Evolutionary conservation across 2,797 vertebrate genomes (phyloP), one percentile per base, ranked within the genome.

Genomic region (Cuculus canorus): DNA sequence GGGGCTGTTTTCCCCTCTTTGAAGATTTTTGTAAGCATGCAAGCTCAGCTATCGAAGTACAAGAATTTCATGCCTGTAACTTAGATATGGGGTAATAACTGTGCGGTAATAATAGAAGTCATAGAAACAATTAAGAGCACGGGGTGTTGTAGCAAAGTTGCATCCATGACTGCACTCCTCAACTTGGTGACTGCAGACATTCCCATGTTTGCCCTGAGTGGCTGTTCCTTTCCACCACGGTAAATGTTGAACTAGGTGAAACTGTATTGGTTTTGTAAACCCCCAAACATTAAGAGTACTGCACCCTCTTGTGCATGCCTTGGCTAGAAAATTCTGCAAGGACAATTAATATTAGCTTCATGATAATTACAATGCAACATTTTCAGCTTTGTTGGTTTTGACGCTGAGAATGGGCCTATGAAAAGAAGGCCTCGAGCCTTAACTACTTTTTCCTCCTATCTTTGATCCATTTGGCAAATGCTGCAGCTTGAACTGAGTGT

Each of bases 201-300:
- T 57, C 39, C 53, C 35, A 30, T 0, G 0, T 27, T 83, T 32
- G 10, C 43, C 4, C 3, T 19, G 32, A 28, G 6, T 32, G 48
- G n/a, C 47, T 54, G 12, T 47, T 85, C 33, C 19, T 73, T 76
- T 86, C 37, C 35, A 33, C 15, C 6, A 27, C 35, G 39, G 45
- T 50, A 35, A 28, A 25, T 0, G 0, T 2, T 52, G 24, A 39
- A 45, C 19, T 47, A 18, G 25, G 8, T 66, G 28, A 19, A 73
- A 33, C 39, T 64, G 28, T 11, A 2, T 5, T 87, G 28, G 5
- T 25, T 61, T 37, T 83, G 23, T 65, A 47, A 86, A 82, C 27
- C 13, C 13, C 19, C 1, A 3, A 13, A 33, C 13, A 32, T 28
- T 19, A 56, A 24, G 33, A 56, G 32, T 25, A 27, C 33, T 80